A percentile compares a stretch with the other conserved stretches of the same genome.
phyloP scores from a whole-genome alignment of 2,113 vertebrate genomes.

The Scartelaos histophorus region DNA sequence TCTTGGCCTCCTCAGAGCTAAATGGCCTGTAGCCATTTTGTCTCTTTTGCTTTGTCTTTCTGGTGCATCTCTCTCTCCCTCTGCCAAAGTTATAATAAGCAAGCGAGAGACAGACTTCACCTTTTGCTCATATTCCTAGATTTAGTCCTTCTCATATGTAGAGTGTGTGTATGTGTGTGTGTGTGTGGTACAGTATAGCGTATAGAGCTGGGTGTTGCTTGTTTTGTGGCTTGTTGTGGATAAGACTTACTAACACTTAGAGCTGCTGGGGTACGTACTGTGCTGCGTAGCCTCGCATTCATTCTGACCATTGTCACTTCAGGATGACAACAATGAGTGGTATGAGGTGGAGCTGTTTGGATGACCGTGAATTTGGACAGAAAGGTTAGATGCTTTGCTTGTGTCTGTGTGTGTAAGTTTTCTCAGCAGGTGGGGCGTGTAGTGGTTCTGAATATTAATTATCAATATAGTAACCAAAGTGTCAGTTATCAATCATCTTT shows the following conservation, averaged over 20 bases:
- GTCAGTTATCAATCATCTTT: conserved; percentile 1
- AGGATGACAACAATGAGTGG: conserved; percentile 77
- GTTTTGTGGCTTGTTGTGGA: conserved; percentile 33
- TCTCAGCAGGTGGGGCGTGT: conserved; percentile 47
- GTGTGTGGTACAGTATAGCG: conserved; percentile 41
- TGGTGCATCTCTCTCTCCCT: conserved; percentile 39
- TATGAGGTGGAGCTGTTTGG: conserved; percentile 79
- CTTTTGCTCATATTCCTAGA: conserved; percentile 34
- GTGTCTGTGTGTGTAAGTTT: conserved; percentile 65
- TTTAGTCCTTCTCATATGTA: conserved; percentile 20
- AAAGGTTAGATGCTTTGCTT: conserved; percentile 76
- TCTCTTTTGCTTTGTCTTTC: conserved; percentile 21
- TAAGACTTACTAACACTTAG: conserved; percentile 61
- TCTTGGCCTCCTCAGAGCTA: conserved; percentile 26
- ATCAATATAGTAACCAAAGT: neutral
- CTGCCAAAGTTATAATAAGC: conserved; percentile 20
- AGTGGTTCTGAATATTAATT: conserved; percentile 44
- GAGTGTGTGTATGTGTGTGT: conserved; percentile 33
- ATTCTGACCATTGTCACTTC: conserved; percentile 75
- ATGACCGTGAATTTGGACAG: conserved; percentile 79
- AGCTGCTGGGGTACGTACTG: conserved; percentile 37
- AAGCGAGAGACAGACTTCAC: conserved; percentile 56
- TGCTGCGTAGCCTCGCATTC: conserved; percentile 64
- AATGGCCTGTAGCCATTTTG: conserved; percentile 27
- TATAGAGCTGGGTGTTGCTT: conserved; percentile 40